Evolutionary conservation across 1,140 invertebrate genomes (phyloP), one percentile per base, ranked within the genome.

Genomic region (Hycleus phaleratus): DNA sequence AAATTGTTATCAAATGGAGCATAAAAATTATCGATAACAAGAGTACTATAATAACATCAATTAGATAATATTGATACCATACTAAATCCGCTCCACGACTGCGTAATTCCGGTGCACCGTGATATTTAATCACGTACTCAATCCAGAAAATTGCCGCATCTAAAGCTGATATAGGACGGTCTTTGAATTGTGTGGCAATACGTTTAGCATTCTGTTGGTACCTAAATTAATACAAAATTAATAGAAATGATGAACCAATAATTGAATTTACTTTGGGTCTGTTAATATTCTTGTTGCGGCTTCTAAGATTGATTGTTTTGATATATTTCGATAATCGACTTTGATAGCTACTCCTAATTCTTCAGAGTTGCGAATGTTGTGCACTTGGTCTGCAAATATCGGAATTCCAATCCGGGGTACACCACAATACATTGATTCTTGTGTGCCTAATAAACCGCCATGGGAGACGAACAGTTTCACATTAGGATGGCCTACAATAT

Each of bases 181-280:
- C 87, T 12, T 75, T 72, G 69, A 84, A 85, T 24, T 82, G 75
- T 46, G 67, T 71, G 6, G 85, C 84, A n/a, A 83, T 67, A 26
- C 63, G 66, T 9, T 73, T 69, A 0, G 77, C 79, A 39, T 74
- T 76, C 46, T 71, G 25, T 12, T 67, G 68, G 48, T 59, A 65
- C 26, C 58, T 64, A 46, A 18, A 18, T 18, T 39, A 10, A 6
- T 32, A 26, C 26, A 25, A 32, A 8, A 11, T 49, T n/a, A n/a
- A n/a, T n/a, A n/a, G n/a, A n/a, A n/a, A n/a, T n/a, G n/a, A n/a
- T n/a, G n/a, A n/a, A n/a, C n/a, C n/a, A n/a, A n/a, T n/a, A n/a
- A n/a, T 8, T 32, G 24, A 38, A 55, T 46, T 66, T 59, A 71
- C 68, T 48, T 64, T 3, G 71, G 61, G 61, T 76, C 64, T 7